phyloP scores from a whole-genome alignment of 2,797 vertebrate genomes.

The Sciaenops ocellatus region DNA sequence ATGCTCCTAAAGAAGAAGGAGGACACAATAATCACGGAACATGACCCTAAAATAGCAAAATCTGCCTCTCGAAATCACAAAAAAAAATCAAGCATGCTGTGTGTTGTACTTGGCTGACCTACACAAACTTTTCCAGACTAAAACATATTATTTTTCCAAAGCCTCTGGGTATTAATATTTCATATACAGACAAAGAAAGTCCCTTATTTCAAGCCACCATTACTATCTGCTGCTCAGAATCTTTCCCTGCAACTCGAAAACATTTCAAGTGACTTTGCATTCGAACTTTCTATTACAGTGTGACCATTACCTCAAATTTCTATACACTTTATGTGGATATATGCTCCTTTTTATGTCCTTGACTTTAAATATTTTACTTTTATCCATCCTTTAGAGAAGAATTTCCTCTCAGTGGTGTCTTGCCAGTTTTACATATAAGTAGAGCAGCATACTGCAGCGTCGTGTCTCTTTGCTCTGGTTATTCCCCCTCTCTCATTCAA shows the following conservation, averaged over 20 bases:
- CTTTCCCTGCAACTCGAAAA: not conserved
- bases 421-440: not conserved
- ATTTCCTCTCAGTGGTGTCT: not conserved
- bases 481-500: constrained; percentile 27
- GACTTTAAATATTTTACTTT: constrained; percentile 26
- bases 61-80: constrained; percentile 4
- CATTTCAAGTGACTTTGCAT: constrained; percentile 5
- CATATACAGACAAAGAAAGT: constrained; percentile 29
- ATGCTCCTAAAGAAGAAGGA: not conserved
- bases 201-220: constrained; percentile 16
- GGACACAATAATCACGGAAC: not conserved
- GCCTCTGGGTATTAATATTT: constrained; percentile 52
- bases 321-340: not conserved
- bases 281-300: not conserved
- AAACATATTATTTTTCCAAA: constrained; percentile 24
- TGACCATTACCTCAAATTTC: constrained; percentile 6
- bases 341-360: not conserved
- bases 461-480: constrained; percentile 15
- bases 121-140: constrained; percentile 38
- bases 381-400: not conserved
- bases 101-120: constrained; percentile 38
- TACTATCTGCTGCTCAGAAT: constrained; percentile 2
- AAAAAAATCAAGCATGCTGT: not conserved
- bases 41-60: constrained; percentile 14
- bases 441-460: constrained; percentile 1